Base-by-base conservation (phyloP, 2,888 invertebrate genomes). In the Caenorhabditis auriculariae region DNA sequence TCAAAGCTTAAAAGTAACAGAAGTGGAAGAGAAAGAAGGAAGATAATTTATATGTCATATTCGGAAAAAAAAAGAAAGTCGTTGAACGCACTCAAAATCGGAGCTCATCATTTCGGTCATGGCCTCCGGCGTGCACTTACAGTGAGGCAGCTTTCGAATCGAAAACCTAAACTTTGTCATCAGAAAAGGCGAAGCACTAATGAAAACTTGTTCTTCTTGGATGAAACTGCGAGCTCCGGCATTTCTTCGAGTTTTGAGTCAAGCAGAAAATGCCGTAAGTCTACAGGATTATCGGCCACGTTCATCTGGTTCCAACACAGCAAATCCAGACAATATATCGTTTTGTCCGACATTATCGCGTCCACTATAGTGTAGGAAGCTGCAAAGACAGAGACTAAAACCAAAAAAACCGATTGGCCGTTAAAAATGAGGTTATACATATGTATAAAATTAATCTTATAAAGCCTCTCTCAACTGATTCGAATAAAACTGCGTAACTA, bases 211-310 rank as follows among this genome's bases (percentile, higher is more conserved):
- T 41, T 41, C 21, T 9, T 19, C 17, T 42, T 42, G 7, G 44
- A 35, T 12, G 29, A 3, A 17, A 28, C 24, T 9, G 28, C 32
- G 5, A 70, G 43, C 6, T 60, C 53, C 5, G 62, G 62, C 15
- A 17, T 83, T 80, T 93, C 91, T 2, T 84, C 82, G 35, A 92
- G 83, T 78, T 91, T 89, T 0, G 88, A 86, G 57, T 87, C 85
- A 50, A 93, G 76, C 90, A 93, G 93, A 82, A 87, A 93, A 75
- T 90, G 88, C 38, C 94, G 86, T 80, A 91, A 91, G 73, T 89
- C 88, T 7, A 89, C 87, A 6, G 66, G 62, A 41, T 54, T 53
- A 6, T 69, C 56, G 17, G 41, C 50, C 27, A 58, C 51, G 21
- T 60, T 51, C 32, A 42, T 45, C 2, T 43, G 57, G 39, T 54